Conservation (phyloP, 2,888 invertebrate genomes). For the Acrobasis repandana region DNA sequence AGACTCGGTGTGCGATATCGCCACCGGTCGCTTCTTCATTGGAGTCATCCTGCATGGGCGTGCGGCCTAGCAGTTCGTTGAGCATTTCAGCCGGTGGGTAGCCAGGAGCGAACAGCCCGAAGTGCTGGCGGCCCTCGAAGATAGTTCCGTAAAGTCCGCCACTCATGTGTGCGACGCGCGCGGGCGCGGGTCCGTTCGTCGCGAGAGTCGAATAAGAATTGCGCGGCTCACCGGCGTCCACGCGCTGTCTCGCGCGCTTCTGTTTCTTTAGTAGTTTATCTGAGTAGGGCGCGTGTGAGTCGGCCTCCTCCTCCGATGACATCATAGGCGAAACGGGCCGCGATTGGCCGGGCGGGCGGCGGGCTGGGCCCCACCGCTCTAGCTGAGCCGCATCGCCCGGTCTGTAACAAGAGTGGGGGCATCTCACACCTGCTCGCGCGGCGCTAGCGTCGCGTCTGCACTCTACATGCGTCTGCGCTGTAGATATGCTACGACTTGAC, state of each 20-base stretch:
- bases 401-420: conserved; percentile 76
- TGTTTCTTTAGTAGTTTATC: conserved; percentile 96
- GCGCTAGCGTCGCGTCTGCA: conserved; percentile 46
- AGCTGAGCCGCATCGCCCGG: conserved; percentile 78
- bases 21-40: conserved; percentile 78
- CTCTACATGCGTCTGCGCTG: conserved; percentile 47
- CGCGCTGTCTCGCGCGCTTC: conserved; percentile 97
- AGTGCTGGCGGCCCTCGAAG: conserved; percentile 91
- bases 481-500: conserved; percentile 26
- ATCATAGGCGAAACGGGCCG: conserved; percentile 93
- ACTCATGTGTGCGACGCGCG: conserved; percentile 90
- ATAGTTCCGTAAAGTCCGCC: conserved; percentile 94
- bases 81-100: conserved; percentile 96
- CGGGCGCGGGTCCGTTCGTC: conserved; percentile 81
- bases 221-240: conserved; percentile 97
- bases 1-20: conserved; percentile 91
- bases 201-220: conserved; percentile 91
- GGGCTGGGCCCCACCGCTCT: conserved; percentile 80
- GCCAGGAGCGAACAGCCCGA: conserved; percentile 92
- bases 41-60: conserved; percentile 87
- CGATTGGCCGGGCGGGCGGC: conserved; percentile 90
- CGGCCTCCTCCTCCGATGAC: conserved; percentile 98
- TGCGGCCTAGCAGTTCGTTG: conserved; percentile 93
- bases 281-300: conserved; percentile 96
- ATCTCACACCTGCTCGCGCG: conserved; percentile 66